phyloP scores from a whole-genome alignment of 2,888 invertebrate species.

The Hemicrepidius hirtus region DNA sequence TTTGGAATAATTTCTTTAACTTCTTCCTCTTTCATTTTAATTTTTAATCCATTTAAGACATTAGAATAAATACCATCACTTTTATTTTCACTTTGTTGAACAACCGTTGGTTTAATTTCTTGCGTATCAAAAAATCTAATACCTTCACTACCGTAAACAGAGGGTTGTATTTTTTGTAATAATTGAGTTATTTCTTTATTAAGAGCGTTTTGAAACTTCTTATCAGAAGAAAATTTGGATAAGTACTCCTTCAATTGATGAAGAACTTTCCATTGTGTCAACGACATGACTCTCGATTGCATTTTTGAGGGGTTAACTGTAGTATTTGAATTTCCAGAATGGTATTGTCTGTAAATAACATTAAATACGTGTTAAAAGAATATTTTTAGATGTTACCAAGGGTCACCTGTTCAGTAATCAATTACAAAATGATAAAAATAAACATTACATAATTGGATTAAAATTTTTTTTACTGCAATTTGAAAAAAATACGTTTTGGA shows the following conservation, averaged over 20 bases:
- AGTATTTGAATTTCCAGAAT: slow-evolving; percentile 57
- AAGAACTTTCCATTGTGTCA: slow-evolving; percentile 72
- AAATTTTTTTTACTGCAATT: background rate
- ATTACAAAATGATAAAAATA: background rate
- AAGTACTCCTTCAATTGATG: slow-evolving; percentile 72
- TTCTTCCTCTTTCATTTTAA: slow-evolving; percentile 67
- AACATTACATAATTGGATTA: background rate
- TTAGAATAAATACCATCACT: slow-evolving; percentile 63
- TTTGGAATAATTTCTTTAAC: slow-evolving; percentile 68
- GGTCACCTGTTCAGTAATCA: slow-evolving; percentile 6
- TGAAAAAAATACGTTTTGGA: background rate
- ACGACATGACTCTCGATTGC: slow-evolving; percentile 63
- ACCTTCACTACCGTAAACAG: slow-evolving; percentile 66
- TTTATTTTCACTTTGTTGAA: slow-evolving; percentile 34
- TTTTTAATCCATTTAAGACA: slow-evolving; percentile 70
- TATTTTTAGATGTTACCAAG: slow-evolving; percentile 13
- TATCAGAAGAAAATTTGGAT: slow-evolving; percentile 71
- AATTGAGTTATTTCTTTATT: slow-evolving; percentile 74
- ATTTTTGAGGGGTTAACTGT: slow-evolving; percentile 64
- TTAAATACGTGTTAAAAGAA: background rate
- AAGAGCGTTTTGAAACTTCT: slow-evolving; percentile 70
- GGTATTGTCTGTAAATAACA: slow-evolving; percentile 37
- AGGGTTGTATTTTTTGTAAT: slow-evolving; percentile 72
- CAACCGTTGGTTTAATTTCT: slow-evolving; percentile 29
- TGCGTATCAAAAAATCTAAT: slow-evolving; percentile 61